phyloP scores from a whole-genome alignment of 2,797 vertebrate species.

The Anableps anableps region DNA sequence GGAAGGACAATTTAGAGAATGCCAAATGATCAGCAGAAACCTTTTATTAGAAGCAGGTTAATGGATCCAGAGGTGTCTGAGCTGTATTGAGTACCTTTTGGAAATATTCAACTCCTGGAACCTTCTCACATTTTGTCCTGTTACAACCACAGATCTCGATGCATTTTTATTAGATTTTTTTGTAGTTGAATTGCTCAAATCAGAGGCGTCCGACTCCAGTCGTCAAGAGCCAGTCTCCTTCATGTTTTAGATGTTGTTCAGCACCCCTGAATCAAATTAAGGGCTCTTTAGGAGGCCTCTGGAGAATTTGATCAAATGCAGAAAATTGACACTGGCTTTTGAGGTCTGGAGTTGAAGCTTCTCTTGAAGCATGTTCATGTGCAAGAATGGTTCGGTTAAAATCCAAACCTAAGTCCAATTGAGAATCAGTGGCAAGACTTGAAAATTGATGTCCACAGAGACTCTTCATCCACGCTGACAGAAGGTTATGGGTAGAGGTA shows the following conservation, averaged over 20 bases:
- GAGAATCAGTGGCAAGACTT: not conserved
- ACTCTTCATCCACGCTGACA: too few relatives aligned
- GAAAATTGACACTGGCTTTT: not conserved
- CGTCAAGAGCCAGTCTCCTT: not conserved
- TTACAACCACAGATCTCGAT: not conserved
- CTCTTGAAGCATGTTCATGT: not conserved
- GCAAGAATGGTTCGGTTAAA: not conserved
- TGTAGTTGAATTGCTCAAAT: not conserved
- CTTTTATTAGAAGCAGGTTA: constrained; percentile 19
- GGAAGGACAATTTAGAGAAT: constrained; percentile 1
- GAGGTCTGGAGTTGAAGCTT: not conserved
- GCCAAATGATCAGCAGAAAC: constrained; percentile 15
- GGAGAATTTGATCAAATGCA: not conserved
- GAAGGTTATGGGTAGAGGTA: not conserved
- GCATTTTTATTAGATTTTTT: not conserved
- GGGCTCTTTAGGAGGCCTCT: not conserved
- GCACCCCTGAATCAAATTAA: not conserved
- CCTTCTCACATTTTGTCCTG: not conserved
- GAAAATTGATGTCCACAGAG: not conserved
- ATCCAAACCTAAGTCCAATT: not conserved
- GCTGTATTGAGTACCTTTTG: not conserved
- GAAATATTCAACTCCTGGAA: not conserved
- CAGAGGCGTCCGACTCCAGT: not conserved
- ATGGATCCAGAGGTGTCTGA: constrained; percentile 15
- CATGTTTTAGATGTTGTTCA: not conserved